Evolutionary conservation across 2,113 vertebrate species (phyloP), one percentile per base, ranked within the genome.

Genomic region (Pleuronectes platessa): DNA sequence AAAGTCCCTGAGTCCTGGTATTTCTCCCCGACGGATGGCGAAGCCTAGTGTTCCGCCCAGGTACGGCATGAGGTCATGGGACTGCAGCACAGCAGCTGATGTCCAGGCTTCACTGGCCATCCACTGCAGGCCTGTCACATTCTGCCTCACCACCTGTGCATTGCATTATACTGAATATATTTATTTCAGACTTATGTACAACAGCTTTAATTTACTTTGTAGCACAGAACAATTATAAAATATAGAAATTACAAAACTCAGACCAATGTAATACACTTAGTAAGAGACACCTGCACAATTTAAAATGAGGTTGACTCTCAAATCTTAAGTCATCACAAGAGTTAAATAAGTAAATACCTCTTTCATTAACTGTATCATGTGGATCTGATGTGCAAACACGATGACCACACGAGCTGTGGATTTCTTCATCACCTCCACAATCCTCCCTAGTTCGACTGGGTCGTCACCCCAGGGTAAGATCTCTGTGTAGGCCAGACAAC

Each of bases 81-180:
- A 81, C 5, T 89, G 82, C 1, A 91, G 71, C 27, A 79, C 80
- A 61, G 45, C 1, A 27, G 78, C 74, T 67, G 76, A 5, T 53
- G 81, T 63, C 90, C 84, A 91, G 12, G 80, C 70, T 86, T 91
- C 90, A 82, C 90, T 89, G 14, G 86, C 84, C 12, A 91, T 91
- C 94, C 94, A 95, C 78, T 94, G 93, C 20, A 83, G 78, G 10
- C 87, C 90, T 40, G 82, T 93, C 5, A 94, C 71, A 67, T 93
- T 92, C 53, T 92, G 89, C 13, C 58, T 71, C 1, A 89, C 68
- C 27, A 93, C 84, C 88, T 93, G 47, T 21, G 2, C 2, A 35
- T 42, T 58, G 31, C 2, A 66, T 65, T 23, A 49, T 11, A 17
- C 1, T 18, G 45, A 18, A 49, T 49, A 49, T 3, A 49, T 17